Evolutionary conservation across 1,140 invertebrate species (phyloP).

Genomic region (Halictus rubicundus): DNA sequence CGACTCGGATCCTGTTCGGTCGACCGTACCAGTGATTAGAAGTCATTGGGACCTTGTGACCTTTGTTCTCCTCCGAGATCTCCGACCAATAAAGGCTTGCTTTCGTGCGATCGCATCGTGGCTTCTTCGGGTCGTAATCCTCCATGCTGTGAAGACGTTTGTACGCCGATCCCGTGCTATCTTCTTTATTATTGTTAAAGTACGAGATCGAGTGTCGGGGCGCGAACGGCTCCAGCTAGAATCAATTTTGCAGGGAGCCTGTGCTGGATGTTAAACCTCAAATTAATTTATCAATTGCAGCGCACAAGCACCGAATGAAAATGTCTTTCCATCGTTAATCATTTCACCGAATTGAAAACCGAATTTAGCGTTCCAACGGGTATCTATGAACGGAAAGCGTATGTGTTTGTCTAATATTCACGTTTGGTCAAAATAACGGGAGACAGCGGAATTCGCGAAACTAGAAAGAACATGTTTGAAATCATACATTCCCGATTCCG

Average conservation of each 20-base stretch:
- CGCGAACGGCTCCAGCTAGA: slow-evolving; percentile 64
- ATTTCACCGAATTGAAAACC: too few species aligned
- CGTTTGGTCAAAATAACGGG: background rate
- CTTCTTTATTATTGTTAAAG: slow-evolving; percentile 58
- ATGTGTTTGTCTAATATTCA: background rate
- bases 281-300: too few species aligned
- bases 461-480: slow-evolving; percentile 3
- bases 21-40: slow-evolving; percentile 67
- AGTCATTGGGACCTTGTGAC: slow-evolving; percentile 63
- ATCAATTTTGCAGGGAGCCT: slow-evolving; percentile 17
- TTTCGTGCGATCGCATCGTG: slow-evolving; percentile 65
- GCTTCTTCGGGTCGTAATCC: slow-evolving; percentile 63
- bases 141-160: slow-evolving; percentile 66
- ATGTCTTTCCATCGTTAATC: too few species aligned
- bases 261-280: too few species aligned
- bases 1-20: slow-evolving; percentile 68
- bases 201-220: slow-evolving; percentile 64
- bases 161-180: slow-evolving; percentile 56
- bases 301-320: too few species aligned
- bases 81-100: slow-evolving; percentile 62
- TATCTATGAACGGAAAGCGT: background rate
- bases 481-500: slow-evolving; percentile 5
- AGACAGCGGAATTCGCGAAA: background rate
- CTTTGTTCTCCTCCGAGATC: slow-evolving; percentile 71
- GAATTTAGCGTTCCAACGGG: too few species aligned